Base-by-base conservation (phyloP, 2,888 invertebrate species). In the Drosophila engyochracea region DNA sequence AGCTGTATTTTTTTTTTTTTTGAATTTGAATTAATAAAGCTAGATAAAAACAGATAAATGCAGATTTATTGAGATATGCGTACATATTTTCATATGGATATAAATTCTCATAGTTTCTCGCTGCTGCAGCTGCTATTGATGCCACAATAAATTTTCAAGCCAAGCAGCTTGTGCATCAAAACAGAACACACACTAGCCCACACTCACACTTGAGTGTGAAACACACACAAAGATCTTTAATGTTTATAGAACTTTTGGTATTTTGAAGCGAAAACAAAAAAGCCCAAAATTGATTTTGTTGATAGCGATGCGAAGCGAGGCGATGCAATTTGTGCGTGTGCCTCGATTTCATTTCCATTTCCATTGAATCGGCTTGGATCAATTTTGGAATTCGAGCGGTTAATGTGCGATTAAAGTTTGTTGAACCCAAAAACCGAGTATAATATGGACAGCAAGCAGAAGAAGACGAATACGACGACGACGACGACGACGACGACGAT, bases 331-430 rank as follows among this genome's bases (percentile, higher is more conserved):
- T 81, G 63, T 70, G 74, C 59, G 68, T 73, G 41, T 60, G 67
- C 39, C 49, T 67, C 58, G 70, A 65, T 60, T 78, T 64, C 41
- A 79, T 73, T 82, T 83, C 65, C 60, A 79, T 73, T 83, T 83
- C 65, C 72, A 78, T 71, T 55, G 74, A 71, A 71, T 82, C 39
- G 69, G 64, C 58, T 68, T 33, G 76, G 80, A 81, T 82, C 66
- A 75, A 79, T 80, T 78, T 61, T 66, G 63, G 75, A 79, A 80
- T 81, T 75, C 70, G 68, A 80, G 80, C 82, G 76, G 71, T 74
- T 76, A 76, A 80, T 78, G 82, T 58, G 79, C 88, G 83, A 84
- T 89, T 87, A 81, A 72, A 84, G 87, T 87, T 87, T 85, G 57
- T 91, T 87, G 87, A 87, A 87, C 87, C 66, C 77, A 51, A 16